Evolutionary conservation across 2,113 vertebrate genomes (phyloP), one percentile per base, ranked within the genome.

Genomic region (Sander lucioperca): DNA sequence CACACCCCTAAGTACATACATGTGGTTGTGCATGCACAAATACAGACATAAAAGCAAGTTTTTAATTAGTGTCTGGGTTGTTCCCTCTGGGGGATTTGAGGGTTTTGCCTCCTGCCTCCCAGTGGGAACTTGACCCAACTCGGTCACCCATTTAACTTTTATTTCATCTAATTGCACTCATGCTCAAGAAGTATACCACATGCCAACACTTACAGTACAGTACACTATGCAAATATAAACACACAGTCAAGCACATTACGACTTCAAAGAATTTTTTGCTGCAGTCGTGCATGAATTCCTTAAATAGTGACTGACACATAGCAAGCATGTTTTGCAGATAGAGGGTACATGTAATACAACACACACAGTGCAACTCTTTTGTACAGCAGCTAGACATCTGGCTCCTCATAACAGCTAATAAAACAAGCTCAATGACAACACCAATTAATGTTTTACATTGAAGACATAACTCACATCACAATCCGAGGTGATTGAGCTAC

Each of bases 1-100:
- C 21, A 81, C 83, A 80, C 74, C 30, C 71, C 25, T 21, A 51
- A 57, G 65, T 21, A 3, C 36, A 39, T 27, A 48, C 47, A 61
- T 79, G 50, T 83, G 69, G 59, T 47, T 36, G 14, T 76, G 15
- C 45, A 18, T 19, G 56, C 76, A 73, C 80, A 88, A 45, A 87
- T 33, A 70, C 78, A 75, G 76, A 84, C 86, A 84, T 67, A 70
- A 82, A 75, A 79, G 88, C 77, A 21, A 21, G 64, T 90, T 91
- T 89, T 88, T 84, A 91, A 91, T 92, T 85, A 91, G 72, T 82
- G 80, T 74, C 79, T 84, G 80, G 74, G 71, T 54, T 85, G 66
- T 58, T 88, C 85, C 77, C 83, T 86, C 33, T 15, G 19, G 77
- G 77, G 78, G 92, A 83, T 92, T 90, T 92, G 74, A 74, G 89